Conservation (phyloP, 1,140 invertebrate genomes). For the Drosophila rhopaloa region DNA sequence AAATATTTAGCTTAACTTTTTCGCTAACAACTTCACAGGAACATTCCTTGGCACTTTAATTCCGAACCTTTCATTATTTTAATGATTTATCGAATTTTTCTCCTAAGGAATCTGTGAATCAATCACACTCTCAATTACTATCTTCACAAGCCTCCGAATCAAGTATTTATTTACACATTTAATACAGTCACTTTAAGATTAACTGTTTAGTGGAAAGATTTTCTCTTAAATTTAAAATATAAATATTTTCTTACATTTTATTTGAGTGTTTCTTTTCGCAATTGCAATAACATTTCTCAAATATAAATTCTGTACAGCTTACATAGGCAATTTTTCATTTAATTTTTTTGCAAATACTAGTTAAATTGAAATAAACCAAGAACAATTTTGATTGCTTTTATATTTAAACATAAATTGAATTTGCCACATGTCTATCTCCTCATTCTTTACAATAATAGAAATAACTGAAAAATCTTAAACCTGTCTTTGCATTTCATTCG, state of each 20-base stretch:
- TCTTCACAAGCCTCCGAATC: no score
- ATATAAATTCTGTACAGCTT: no score
- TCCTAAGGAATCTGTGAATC: no score
- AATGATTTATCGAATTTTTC: no score
- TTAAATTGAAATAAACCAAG: not conserved
- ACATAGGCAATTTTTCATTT: not conserved
- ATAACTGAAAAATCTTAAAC: not conserved
- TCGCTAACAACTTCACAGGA: not conserved
- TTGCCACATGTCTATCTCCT: not conserved
- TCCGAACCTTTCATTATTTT: not conserved
- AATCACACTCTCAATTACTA: no score
- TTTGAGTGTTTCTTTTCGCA: no score
- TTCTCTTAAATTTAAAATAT: no score
- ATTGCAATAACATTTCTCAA: no score
- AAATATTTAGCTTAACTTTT: conserved; percentile 6
- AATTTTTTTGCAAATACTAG: not conserved
- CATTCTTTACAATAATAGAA: not conserved
- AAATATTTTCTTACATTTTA: no score
- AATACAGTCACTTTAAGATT: no score
- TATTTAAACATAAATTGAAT: not conserved
- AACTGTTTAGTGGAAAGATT: no score
- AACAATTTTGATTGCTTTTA: not conserved
- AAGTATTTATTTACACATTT: no score
- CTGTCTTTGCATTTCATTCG: conserved; percentile 4
- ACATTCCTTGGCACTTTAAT: not conserved